These are phyloP conservation scores for Rallus crepitans DNA, from an alignment of 2,797 vertebrate genomes.

Conservation along the genomic window DNA sequence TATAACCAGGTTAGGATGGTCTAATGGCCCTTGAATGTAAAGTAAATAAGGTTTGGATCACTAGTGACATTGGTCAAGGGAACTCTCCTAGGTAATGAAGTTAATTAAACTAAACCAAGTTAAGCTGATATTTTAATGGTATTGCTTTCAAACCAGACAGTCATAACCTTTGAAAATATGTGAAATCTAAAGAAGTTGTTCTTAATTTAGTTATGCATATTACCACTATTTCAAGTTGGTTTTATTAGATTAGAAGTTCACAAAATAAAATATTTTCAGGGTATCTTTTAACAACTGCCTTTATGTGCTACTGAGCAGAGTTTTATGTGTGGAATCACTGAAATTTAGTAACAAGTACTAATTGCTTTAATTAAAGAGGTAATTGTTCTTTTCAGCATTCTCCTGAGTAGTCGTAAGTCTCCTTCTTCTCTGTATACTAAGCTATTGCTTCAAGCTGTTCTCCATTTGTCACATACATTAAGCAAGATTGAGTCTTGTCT, in stretches of 20 bases:
- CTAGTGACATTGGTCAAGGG: background rate
- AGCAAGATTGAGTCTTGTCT: background rate
- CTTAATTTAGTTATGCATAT: slow-evolving; percentile 3
- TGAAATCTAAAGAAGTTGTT: slow-evolving; percentile 49
- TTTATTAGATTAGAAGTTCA: slow-evolving; percentile 18
- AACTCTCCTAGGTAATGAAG: slow-evolving; percentile 29
- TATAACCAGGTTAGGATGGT: background rate
- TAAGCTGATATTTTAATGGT: slow-evolving; percentile 34
- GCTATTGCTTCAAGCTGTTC: background rate
- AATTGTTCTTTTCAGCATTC: background rate
- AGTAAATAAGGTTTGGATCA: background rate
- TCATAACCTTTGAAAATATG: slow-evolving; percentile 25
- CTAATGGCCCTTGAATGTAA: background rate
- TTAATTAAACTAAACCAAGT: slow-evolving; percentile 56
- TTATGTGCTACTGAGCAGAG: background rate
- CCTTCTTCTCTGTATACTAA: background rate
- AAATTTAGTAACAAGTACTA: background rate
- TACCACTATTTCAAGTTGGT: background rate
- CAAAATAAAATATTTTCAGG: slow-evolving; percentile 28
- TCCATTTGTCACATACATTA: background rate
- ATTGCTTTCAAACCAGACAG: slow-evolving; percentile 30
- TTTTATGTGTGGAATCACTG: background rate
- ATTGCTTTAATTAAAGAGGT: background rate
- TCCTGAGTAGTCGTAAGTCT: background rate
- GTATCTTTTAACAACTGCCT: background rate